These are phyloP conservation scores for Leptinotarsa juncta DNA, from an alignment of 2,888 invertebrate species.

Conservation along the genomic window DNA sequence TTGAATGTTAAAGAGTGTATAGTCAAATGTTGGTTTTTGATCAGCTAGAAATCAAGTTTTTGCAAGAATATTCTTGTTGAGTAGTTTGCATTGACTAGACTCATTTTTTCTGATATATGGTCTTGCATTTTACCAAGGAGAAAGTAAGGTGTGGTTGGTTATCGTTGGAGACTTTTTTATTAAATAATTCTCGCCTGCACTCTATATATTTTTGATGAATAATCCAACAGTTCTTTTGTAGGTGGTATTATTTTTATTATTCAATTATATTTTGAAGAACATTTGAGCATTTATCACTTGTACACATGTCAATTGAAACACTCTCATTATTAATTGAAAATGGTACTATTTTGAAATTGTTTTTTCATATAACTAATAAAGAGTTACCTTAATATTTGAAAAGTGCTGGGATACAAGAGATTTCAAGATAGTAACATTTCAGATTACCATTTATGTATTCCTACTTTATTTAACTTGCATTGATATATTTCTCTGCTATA, in stretches of 20 bases:
- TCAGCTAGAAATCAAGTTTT: no score
- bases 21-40: no score
- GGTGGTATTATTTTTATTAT: background rate
- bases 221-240: background rate
- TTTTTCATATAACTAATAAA: no score
- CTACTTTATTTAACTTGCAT: slow-evolving; percentile 9
- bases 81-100: no score
- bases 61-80: no score
- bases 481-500: slow-evolving; percentile 59
- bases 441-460: background rate
- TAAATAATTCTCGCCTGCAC: no score
- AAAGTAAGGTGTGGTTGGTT: no score
- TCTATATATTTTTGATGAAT: background rate
- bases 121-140: no score
- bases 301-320: background rate
- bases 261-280: background rate
- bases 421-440: slow-evolving; percentile 8
- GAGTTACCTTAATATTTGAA: background rate
- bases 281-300: background rate
- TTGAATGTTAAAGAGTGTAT: no score
- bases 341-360: background rate
- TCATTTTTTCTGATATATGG: no score
- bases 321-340: background rate
- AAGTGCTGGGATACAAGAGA: background rate
- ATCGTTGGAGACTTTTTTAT: no score